A percentile compares a stretch with the other conserved stretches of the same genome.
phyloP scores from a whole-genome alignment of 2,888 invertebrate species.

The Drosophila hamatofila region DNA sequence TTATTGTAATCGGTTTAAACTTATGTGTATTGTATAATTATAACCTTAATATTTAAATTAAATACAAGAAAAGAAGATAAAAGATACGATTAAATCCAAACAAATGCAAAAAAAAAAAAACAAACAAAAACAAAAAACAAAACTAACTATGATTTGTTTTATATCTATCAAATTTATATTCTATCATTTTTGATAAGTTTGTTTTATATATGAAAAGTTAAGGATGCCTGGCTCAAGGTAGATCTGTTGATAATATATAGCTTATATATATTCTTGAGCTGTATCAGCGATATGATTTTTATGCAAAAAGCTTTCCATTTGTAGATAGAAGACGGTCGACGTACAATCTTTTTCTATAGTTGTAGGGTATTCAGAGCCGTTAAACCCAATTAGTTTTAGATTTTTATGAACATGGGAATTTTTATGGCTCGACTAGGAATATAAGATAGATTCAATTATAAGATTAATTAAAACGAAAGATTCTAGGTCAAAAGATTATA shows the following conservation, averaged over 20 bases:
- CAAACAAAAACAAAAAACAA: conserved; percentile 64
- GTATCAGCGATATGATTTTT: too few species aligned
- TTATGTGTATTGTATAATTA: conserved; percentile 85
- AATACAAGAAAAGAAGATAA: conserved; percentile 84
- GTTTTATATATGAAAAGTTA: neutral
- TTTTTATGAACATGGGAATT: too few species aligned
- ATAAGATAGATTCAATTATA: too few species aligned
- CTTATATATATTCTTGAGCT: neutral
- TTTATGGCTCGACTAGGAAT: too few species aligned
- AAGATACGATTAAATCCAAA: conserved; percentile 84
- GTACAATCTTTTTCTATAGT: too few species aligned
- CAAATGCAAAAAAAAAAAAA: conserved; percentile 71
- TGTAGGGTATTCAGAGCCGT: too few species aligned
- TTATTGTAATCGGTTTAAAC: conserved; percentile 85
- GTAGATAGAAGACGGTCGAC: too few species aligned
- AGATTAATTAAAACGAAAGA: too few species aligned
- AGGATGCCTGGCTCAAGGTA: neutral
- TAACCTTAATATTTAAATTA: conserved; percentile 85
- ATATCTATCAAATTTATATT: neutral
- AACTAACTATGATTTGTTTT: conserved; percentile 1
- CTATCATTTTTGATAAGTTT: neutral
- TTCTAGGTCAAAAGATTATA: too few species aligned
- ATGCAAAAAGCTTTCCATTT: too few species aligned
- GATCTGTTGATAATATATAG: neutral
- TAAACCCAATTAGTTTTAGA: too few species aligned